These are phyloP conservation scores for Sebastes variabilis DNA, from an alignment of 2,797 vertebrate genomes.

Conservation along the genomic window DNA sequence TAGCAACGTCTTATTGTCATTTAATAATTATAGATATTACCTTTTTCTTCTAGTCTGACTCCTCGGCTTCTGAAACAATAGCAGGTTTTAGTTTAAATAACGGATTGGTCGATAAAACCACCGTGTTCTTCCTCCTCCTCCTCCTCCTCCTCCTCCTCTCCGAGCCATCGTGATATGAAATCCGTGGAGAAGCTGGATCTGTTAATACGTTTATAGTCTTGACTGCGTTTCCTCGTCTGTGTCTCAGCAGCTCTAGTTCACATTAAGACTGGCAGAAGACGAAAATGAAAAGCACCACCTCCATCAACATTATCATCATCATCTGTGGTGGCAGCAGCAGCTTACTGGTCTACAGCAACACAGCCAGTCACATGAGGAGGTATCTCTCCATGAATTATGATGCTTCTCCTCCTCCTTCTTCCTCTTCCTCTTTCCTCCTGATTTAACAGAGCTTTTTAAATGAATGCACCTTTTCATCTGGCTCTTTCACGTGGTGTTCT, in stretches of 20 bases:
- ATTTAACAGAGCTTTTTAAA: background rate
- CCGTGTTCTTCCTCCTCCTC: constrained; percentile 38
- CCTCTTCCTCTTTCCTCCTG: background rate
- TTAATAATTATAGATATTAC: constrained; percentile 35
- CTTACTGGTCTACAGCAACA: background rate
- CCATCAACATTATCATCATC: constrained; percentile 2
- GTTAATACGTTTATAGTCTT: background rate
- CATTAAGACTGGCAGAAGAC: background rate
- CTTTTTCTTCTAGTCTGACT: constrained; percentile 37
- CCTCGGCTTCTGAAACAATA: constrained; percentile 4
- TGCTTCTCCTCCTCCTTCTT: background rate
- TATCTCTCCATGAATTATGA: constrained; percentile 17
- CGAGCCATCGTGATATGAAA: constrained; percentile 62
- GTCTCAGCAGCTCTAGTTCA: background rate
- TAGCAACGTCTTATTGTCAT: background rate
- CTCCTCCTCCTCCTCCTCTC: constrained; percentile 2
- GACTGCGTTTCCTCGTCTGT: constrained; percentile 19
- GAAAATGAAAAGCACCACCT: background rate
- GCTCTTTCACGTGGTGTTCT: constrained; percentile 51
- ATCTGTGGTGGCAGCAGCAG: background rate
- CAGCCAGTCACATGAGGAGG: constrained; percentile 68
- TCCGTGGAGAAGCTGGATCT: background rate
- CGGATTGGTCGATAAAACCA: constrained; percentile 41
- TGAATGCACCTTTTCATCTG: constrained; percentile 57
- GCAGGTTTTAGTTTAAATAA: constrained; percentile 34